Evolutionary conservation across 1,140 invertebrate genomes (phyloP), one percentile per base, ranked within the genome.

Genomic region (Caenorhabditis inopinata): DNA sequence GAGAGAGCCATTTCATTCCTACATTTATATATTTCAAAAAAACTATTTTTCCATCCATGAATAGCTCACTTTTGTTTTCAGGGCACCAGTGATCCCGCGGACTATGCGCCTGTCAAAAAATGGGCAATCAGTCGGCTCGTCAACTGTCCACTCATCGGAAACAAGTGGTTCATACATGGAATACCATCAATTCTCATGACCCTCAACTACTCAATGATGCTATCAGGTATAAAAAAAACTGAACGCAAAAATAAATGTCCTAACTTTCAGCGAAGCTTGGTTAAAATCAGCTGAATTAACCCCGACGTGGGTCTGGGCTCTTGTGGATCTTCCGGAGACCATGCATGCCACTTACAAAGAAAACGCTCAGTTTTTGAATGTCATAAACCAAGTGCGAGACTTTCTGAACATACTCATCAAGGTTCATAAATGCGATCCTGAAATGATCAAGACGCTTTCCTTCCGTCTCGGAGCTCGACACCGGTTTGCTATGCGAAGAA

Each of bases 341-440:
- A 81, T 76, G 74, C 74, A 76, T 27, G 49, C 75, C 23, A 77
- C 38, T 12, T 77, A 81, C n/a, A 73, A 73, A 16, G 76, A 81
- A 16, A 76, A 81, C 18, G 45, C 48, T 35, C 46, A 77, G 25
- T 81, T 81, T 23, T 16, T 73, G 2, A 46, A 42, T 18, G 78
- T 81, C 16, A 81, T 81, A 11, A 58, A 76, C 12, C 74, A 78
- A 48, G 76, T 81, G 11, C 74, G 75, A 23, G 75, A 81, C 42
- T 81, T 81, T 68, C 38, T 81, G n/a, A 78, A 81, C 80, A 74
- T 58, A 38, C 35, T 81, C 18, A 81, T 81, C 53, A 81, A 81
- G 73, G 46, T 81, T 12, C 80, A 81, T 45, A 81, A 81, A 77
- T 81, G 80, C 29, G 80, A 81, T 81, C 62, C 80, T 11, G 80